Evolutionary conservation across 2,797 vertebrate genomes (phyloP).

Genomic region (Mus caroli): DNA sequence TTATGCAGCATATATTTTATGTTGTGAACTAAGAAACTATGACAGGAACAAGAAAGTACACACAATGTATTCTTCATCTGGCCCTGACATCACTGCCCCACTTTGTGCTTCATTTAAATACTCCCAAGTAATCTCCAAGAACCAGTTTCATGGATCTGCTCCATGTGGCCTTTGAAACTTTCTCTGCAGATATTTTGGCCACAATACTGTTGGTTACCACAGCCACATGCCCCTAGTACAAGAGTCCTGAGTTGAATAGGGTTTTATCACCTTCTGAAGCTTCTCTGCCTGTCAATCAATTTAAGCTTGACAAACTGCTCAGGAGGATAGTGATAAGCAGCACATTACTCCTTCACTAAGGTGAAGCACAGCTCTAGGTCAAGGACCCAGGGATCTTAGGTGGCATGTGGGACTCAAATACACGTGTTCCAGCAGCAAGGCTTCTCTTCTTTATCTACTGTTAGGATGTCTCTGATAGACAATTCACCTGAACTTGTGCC

Average conservation of each 20-base stretch:
- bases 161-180: not conserved
- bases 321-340: not conserved
- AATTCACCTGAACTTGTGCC: not conserved
- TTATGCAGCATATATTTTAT: not conserved
- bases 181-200: not conserved
- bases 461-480: not conserved
- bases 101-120: not conserved
- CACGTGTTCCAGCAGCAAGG: not conserved
- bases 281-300: not conserved
- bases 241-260: not conserved
- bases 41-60: not conserved
- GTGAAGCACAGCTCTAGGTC: not conserved
- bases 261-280: not conserved
- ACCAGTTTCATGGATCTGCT: not conserved
- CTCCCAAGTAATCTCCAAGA: constrained; percentile 15
- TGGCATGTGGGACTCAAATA: not conserved
- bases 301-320: constrained; percentile 18
- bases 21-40: constrained; percentile 15
- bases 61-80: not conserved
- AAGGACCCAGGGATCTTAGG: not conserved
- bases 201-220: not conserved
- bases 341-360: not conserved
- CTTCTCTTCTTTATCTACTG: not conserved
- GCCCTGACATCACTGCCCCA: not conserved
- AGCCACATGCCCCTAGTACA: not conserved